Evolutionary conservation across 2,113 vertebrate genomes (phyloP), one percentile per base, ranked within the genome.

Genomic region (Microtus ochrogaster): DNA sequence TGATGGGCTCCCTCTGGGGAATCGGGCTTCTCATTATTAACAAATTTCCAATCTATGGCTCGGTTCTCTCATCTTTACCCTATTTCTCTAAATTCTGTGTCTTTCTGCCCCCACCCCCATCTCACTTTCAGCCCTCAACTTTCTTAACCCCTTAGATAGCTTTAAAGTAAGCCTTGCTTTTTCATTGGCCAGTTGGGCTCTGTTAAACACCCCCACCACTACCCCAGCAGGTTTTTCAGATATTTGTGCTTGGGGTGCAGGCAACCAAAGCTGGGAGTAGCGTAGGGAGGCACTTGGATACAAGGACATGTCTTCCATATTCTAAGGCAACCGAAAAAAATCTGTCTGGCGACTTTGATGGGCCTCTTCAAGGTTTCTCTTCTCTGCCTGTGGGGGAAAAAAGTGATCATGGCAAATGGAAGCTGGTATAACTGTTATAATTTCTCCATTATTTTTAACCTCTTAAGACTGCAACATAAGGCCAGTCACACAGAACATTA

Each of bases 1-100:
- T 10, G 68, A 96, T 83, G 88, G 52, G 94, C 30, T 77, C 72
- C 78, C 93, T 90, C 96, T 58, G 52, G 96, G 96, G 96, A 97
- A 89, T 95, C 13, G 33, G 96, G 61, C 77, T 96, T 96, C 93
- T 97, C 78, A 91, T 97, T 97, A 96, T 91, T 96, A 95, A 77
- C 93, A 95, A 97, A 96, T 97, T 97, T 97, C 92, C 94, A 96
- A 66, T 73, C 94, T 94, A 78, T 96, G 88, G 95, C 85, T 96
- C 93, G 90, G 92, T 97, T 77, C 47, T 30, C 81, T 91, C 88
- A 39, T 82, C 78, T 88, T 96, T 95, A 94, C 94, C 55, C 81
- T 86, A 86, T 96, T 82, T 96, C 92, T 96, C 86, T 82, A 90
- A 94, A 92, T 91, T 97, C 90, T 74, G 41, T 91, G 96, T 91